Evolutionary conservation across 2,888 invertebrate genomes (phyloP).

Genomic region (Caenorhabditis imperialis): DNA sequence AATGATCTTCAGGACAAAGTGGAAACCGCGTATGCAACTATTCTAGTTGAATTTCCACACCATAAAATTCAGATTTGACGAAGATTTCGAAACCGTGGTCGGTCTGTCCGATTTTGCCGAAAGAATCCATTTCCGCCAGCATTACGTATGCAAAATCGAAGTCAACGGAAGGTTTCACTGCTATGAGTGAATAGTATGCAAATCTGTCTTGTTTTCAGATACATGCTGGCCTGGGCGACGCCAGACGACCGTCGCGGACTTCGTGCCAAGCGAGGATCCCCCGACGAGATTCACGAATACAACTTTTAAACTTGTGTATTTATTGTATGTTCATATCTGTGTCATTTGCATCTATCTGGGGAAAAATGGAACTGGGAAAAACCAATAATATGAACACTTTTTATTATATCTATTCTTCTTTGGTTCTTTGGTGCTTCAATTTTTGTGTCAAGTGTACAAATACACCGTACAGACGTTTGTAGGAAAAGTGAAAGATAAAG

Average conservation of each 20-base stretch:
- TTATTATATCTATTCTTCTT: too few relatives aligned
- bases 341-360: not conserved
- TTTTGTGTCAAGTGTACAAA: not conserved
- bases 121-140: slow-evolving; percentile 50
- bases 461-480: not conserved
- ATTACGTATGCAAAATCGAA: slow-evolving; percentile 58
- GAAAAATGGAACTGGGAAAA: not conserved
- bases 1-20: slow-evolving; percentile 44
- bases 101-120: slow-evolving; percentile 54
- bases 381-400: not conserved
- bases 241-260: slow-evolving; percentile 29
- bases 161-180: slow-evolving; percentile 45
- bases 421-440: too few relatives aligned
- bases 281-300: slow-evolving; percentile 45
- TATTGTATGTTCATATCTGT: slow-evolving; percentile 11
- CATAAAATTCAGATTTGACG: slow-evolving; percentile 33
- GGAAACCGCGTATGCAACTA: slow-evolving; percentile 31
- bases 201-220: slow-evolving; percentile 29
- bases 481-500: not conserved
- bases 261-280: slow-evolving; percentile 12
- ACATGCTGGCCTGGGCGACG: slow-evolving; percentile 47
- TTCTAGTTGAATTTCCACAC: not conserved
- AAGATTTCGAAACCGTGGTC: slow-evolving; percentile 47
- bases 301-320: slow-evolving; percentile 26
- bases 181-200: not conserved